Percentiles rank a stretch among this genome's conserved stretches.
Evolutionary conservation across 35 echinoderm and acorn worm genomes (phyloP).

Genomic region (Eucidaris tribuloides): DNA sequence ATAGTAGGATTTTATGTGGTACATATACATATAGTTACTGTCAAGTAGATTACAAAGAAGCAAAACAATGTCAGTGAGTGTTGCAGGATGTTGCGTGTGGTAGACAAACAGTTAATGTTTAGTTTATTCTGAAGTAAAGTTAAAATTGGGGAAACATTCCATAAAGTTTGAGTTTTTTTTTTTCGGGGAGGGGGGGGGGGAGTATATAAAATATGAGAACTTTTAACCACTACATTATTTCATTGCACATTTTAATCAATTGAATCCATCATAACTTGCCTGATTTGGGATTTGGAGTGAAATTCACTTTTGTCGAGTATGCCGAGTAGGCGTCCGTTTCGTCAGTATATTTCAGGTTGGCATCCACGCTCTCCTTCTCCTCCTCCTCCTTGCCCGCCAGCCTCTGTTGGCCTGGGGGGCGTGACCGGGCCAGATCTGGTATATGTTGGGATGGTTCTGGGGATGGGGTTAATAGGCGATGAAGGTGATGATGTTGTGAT

Average conservation of each 20-base stretch:
- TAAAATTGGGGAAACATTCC: too few relatives aligned
- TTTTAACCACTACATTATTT: too few relatives aligned
- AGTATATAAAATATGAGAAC: too few relatives aligned
- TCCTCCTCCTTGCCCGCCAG: constrained; percentile 60
- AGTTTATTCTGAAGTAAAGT: too few relatives aligned
- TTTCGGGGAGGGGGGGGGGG: too few relatives aligned
- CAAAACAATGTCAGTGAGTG: too few relatives aligned
- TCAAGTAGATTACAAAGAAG: too few relatives aligned
- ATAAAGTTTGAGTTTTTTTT: too few relatives aligned
- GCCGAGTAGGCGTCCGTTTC: constrained; percentile 78
- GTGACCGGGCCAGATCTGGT: constrained; percentile 20
- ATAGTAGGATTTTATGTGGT: too few relatives aligned
- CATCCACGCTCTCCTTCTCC: constrained; percentile 15
- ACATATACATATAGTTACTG: too few relatives aligned
- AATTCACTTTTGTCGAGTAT: constrained; percentile 73
- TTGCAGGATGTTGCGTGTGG: too few relatives aligned
- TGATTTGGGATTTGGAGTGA: constrained; percentile 83
- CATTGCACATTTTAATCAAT: neutral
- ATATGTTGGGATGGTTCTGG: constrained; percentile 49
- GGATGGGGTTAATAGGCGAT: constrained; percentile 27
- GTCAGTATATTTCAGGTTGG: constrained; percentile 52
- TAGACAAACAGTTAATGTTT: too few relatives aligned
- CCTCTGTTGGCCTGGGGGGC: constrained; percentile 3
- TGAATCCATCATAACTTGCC: constrained; percentile 5
- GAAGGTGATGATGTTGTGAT: constrained; percentile 29